A percentile compares a stretch with the other conserved stretches of the same genome.
Conservation (phyloP, 2,113 vertebrate genomes). For the Colaptes auratus region DNA sequence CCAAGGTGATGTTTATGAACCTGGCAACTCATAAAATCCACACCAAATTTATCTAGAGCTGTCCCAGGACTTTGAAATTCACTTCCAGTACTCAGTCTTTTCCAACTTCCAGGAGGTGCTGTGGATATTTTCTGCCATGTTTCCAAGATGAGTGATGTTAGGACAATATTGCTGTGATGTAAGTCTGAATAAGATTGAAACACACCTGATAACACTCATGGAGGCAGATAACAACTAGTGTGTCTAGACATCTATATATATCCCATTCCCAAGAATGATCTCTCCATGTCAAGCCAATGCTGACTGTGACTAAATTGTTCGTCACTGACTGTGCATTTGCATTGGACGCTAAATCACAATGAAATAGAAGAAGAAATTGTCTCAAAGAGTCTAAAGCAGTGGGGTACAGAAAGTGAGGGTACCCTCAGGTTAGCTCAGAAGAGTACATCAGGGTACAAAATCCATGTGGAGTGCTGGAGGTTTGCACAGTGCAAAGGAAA, state of each 20-base stretch:
- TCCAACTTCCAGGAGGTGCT: not conserved
- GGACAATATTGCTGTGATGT: not conserved
- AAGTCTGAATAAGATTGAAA: not conserved
- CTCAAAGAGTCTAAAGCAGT: not conserved
- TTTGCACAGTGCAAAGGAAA: not conserved
- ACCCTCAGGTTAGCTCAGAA: not conserved
- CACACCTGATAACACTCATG: not conserved
- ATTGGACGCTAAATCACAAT: not conserved
- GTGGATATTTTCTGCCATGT: not conserved
- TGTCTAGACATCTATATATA: not conserved
- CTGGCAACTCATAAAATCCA: not conserved
- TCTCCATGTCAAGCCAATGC: not conserved
- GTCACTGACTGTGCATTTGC: not conserved
- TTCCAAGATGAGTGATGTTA: not conserved
- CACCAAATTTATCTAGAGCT: not conserved
- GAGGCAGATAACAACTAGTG: not conserved
- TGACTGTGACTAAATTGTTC: not conserved
- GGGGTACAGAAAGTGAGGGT: not conserved
- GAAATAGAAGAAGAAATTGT: not conserved
- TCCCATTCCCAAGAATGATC: rapidly evolving
- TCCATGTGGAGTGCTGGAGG: not conserved
- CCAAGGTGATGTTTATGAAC: not conserved
- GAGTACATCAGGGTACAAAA: not conserved
- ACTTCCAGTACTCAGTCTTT: not conserved
- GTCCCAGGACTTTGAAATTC: not conserved